Percentiles rank a stretch among this genome's conserved stretches.
These are phyloP conservation scores for Philonicus albiceps DNA, from an alignment of 2,888 invertebrate genomes.

Conservation along the genomic window DNA sequence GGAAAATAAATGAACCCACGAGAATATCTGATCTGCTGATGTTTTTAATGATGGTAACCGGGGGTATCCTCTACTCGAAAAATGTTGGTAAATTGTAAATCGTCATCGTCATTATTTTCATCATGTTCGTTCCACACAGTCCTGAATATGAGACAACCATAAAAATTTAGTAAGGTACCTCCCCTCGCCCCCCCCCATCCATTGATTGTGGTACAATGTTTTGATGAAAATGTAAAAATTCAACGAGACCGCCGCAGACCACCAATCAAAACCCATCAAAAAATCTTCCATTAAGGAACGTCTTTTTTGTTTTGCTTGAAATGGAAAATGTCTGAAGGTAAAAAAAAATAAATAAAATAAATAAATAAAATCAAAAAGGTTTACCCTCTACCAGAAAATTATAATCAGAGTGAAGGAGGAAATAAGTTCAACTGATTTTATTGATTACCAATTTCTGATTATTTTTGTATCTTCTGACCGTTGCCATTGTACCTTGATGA, in stretches of 20 bases:
- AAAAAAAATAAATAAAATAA: not conserved
- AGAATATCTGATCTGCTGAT: not conserved
- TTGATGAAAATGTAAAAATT: not conserved
- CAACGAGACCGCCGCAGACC: not conserved
- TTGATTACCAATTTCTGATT: conserved; percentile 26
- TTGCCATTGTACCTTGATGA: not conserved
- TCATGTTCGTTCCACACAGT: not conserved
- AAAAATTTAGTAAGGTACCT: not conserved
- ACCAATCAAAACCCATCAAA: too few relatives aligned
- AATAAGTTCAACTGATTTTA: not conserved
- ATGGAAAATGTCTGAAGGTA: not conserved
- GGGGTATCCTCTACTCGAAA: not conserved
- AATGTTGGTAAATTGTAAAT: not conserved
- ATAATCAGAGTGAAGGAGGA: not conserved
- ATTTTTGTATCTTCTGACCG: not conserved
- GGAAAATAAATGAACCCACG: not conserved
- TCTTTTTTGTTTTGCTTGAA: not conserved
- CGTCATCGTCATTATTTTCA: not conserved
- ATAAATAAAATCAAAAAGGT: too few relatives aligned
- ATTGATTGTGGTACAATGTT: not conserved
- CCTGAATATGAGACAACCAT: not conserved
- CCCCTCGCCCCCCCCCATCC: not conserved
- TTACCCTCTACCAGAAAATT: not conserved
- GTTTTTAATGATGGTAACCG: too few relatives aligned
- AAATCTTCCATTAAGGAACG: too few relatives aligned